Evolutionary conservation across 2,888 invertebrate genomes (phyloP).

Genomic region (Hypolimnas misippus): DNA sequence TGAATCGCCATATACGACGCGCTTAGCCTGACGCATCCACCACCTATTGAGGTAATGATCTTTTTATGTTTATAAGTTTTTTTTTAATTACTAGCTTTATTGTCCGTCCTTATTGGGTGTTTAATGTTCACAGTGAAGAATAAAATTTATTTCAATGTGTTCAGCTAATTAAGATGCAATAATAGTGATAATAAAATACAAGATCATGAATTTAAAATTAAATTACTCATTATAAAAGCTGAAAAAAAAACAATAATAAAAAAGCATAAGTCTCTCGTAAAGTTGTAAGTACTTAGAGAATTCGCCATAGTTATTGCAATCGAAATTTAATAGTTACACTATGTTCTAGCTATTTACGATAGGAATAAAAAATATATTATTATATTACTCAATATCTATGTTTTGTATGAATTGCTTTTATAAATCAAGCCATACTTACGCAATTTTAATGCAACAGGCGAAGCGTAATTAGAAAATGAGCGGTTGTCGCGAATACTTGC

Average conservation of each 20-base stretch:
- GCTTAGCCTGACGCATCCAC: slow-evolving; percentile 50
- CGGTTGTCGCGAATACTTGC: slow-evolving; percentile 55
- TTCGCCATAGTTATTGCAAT: neutral
- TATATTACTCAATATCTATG: neutral
- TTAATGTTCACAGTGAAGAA: slow-evolving; percentile 9
- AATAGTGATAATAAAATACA: neutral
- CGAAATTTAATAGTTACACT: neutral
- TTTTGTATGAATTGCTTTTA: slow-evolving; percentile 42
- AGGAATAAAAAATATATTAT: neutral
- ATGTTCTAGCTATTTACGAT: neutral
- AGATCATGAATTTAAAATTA: neutral
- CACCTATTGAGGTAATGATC: slow-evolving; percentile 59
- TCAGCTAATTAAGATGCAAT: neutral
- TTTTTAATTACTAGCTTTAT: slow-evolving; percentile 43
- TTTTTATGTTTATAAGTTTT: slow-evolving; percentile 47
- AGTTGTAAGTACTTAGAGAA: too few species aligned
- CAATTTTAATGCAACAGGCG: slow-evolving; percentile 67
- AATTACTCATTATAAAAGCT: neutral
- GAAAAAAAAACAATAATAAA: neutral
- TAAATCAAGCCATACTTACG: slow-evolving; percentile 40
- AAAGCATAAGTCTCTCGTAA: neutral
- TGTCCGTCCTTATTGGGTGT: slow-evolving; percentile 30
- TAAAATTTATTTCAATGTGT: neutral
- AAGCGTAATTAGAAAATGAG: slow-evolving; percentile 68
- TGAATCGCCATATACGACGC: slow-evolving; percentile 68